Conservation (phyloP, 2,113 vertebrate species). For the Oreochromis aureus region DNA sequence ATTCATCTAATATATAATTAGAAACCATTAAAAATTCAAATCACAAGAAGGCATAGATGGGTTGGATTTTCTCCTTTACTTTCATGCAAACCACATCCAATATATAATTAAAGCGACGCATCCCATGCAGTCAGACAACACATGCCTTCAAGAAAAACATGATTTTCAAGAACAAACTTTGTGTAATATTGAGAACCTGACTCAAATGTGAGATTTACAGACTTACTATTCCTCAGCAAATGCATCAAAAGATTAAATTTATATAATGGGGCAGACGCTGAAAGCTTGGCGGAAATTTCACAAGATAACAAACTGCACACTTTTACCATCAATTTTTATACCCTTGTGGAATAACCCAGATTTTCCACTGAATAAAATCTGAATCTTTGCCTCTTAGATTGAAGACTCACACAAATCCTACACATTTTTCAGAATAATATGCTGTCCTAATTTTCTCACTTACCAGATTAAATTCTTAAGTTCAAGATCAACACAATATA, state of each 20-base stretch:
- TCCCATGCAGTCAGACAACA: neutral
- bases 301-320: neutral
- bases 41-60: neutral
- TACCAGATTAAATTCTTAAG: neutral
- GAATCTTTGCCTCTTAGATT: neutral
- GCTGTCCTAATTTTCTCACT: neutral
- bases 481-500: neutral
- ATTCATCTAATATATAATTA: neutral
- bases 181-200: too few relatives aligned
- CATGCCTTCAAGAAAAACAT: too few relatives aligned
- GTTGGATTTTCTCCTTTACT: neutral
- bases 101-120: neutral
- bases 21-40: neutral
- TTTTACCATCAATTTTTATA: neutral
- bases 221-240: neutral
- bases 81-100: neutral
- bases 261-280: neutral
- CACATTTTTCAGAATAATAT: neutral
- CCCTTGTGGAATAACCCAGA: neutral
- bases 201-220: too few relatives aligned
- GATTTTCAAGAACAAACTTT: fast-evolving
- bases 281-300: neutral
- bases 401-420: neutral
- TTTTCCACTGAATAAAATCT: neutral
- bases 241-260: neutral